Conservation (phyloP, 2,797 vertebrate species). For the Helostoma temminkii region DNA sequence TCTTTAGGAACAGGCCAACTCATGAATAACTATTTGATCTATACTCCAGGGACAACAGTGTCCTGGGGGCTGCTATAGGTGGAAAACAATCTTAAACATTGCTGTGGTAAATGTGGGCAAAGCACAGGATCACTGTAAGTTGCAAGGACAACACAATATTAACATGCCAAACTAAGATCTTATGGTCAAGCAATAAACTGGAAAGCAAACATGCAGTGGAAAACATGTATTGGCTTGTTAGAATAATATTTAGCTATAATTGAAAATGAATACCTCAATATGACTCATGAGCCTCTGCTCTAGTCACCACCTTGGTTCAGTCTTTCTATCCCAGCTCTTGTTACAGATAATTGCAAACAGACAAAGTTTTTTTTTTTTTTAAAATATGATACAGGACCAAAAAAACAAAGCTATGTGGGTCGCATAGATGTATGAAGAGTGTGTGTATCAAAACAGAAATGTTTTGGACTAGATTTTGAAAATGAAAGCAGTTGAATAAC, state of each 20-base stretch:
- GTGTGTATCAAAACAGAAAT: constrained; percentile 45
- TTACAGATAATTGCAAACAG: constrained; percentile 79
- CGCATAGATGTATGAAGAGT: constrained; percentile 43
- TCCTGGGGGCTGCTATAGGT: constrained; percentile 51
- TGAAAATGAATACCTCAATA: constrained; percentile 67
- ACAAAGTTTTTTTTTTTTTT: constrained; percentile 56
- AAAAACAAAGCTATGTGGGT: constrained; percentile 72
- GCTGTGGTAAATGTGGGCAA: constrained; percentile 24
- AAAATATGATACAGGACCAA: constrained; percentile 49
- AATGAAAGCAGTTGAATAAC: constrained; percentile 66
- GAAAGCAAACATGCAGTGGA: constrained; percentile 51
- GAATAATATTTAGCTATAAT: constrained; percentile 73
- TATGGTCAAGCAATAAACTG: constrained; percentile 38
- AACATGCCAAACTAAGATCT: constrained; percentile 18
- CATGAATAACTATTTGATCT: constrained; percentile 73
- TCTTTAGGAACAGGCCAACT: constrained; percentile 39
- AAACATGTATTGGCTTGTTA: constrained; percentile 65
- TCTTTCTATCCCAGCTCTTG: constrained; percentile 54
- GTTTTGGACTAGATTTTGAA: constrained; percentile 64
- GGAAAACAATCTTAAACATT: constrained; percentile 14
- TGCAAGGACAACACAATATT: constrained; percentile 32
- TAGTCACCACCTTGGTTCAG: constrained; percentile 63
- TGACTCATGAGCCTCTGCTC: constrained; percentile 65
- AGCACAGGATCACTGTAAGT: constrained; percentile 3
- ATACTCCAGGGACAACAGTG: constrained; percentile 52